phyloP scores from a whole-genome alignment of 2,797 vertebrate species.

The Periparus ater region DNA sequence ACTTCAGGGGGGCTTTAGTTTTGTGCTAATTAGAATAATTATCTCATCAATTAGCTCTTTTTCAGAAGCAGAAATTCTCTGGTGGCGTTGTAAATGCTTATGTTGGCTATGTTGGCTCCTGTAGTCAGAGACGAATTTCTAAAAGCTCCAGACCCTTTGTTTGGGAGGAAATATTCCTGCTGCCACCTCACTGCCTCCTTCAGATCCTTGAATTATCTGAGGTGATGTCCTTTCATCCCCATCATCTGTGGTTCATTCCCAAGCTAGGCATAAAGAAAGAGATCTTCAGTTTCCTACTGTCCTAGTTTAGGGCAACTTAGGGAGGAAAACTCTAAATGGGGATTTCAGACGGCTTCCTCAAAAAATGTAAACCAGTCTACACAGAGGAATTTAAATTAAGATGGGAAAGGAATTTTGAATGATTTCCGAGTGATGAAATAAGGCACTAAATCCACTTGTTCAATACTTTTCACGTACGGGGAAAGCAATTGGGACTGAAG shows the following conservation, averaged over 20 bases:
- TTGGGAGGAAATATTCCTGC: neutral
- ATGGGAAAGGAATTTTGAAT: neutral
- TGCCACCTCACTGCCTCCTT: neutral
- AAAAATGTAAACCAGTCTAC: neutral
- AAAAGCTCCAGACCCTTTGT: neutral
- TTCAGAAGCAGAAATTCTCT: neutral
- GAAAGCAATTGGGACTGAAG: neutral
- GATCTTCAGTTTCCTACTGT: neutral
- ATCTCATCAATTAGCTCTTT: neutral
- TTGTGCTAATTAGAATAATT: neutral
- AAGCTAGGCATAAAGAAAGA: neutral
- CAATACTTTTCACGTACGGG: neutral
- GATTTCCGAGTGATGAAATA: neutral
- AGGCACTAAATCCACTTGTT: neutral
- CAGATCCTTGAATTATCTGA: neutral
- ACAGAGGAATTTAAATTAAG: neutral
- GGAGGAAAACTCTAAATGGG: no score
- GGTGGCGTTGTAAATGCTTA: neutral
- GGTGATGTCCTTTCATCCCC: neutral
- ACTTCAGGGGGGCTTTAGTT: neutral
- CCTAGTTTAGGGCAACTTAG: no score
- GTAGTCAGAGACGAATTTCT: neutral
- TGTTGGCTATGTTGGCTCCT: neutral
- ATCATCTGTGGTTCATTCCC: neutral
- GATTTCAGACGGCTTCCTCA: neutral